Evolutionary conservation across 2,797 vertebrate species (phyloP).

Genomic region (Oreonectes daqikongensis): DNA sequence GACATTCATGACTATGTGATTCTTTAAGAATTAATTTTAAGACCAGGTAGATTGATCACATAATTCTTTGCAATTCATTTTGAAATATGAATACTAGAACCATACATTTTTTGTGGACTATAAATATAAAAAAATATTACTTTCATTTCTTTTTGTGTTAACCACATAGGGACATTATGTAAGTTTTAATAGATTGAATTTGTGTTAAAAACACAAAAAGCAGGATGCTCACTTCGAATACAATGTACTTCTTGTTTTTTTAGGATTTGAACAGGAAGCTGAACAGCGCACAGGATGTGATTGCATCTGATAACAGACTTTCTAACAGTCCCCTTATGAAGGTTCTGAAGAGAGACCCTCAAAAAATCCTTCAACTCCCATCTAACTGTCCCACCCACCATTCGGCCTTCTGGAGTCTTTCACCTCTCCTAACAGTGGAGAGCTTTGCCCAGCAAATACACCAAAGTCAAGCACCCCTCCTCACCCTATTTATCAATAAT

Average conservation of each 20-base stretch:
- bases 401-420: constrained; percentile 73
- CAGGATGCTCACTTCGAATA: neutral
- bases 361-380: constrained; percentile 60
- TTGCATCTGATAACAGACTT: constrained; percentile 63
- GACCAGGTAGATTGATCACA: no score
- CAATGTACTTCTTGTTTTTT: neutral
- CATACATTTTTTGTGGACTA: neutral
- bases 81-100: no score
- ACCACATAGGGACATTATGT: no score
- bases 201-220: neutral
- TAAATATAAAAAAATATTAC: no score
- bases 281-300: constrained; percentile 59
- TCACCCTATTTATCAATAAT: constrained; percentile 71
- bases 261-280: constrained; percentile 65
- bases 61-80: no score
- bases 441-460: constrained; percentile 69
- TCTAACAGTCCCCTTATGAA: constrained; percentile 67
- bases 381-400: constrained; percentile 67
- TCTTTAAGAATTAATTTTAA: no score
- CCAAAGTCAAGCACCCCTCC: constrained; percentile 59
- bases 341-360: constrained; percentile 66
- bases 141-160: no score
- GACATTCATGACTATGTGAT: no score
- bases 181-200: no score
- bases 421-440: constrained; percentile 68